Percentiles rank a stretch among this genome's conserved stretches.
Conservation (phyloP, 2,888 invertebrate genomes). For the Aleiodes leptofemur region DNA sequence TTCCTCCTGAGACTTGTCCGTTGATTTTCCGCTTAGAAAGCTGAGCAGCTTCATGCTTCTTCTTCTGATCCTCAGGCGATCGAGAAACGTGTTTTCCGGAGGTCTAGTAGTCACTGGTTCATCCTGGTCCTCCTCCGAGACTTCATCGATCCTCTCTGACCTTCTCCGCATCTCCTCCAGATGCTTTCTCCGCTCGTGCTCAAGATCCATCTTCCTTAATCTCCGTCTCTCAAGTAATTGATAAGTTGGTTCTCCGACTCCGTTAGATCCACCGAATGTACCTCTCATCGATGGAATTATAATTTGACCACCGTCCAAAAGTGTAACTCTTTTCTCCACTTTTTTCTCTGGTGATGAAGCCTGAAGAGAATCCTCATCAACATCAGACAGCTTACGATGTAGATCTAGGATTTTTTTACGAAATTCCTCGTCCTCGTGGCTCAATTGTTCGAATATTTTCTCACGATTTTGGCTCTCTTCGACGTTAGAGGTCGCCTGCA, state of each 20-base stretch:
- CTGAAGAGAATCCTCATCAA: slow-evolving; percentile 50
- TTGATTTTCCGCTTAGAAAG: slow-evolving; percentile 68
- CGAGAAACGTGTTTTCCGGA: slow-evolving; percentile 65
- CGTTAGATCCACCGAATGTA: slow-evolving; percentile 17
- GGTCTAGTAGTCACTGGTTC: slow-evolving; percentile 58
- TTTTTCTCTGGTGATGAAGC: slow-evolving; percentile 31
- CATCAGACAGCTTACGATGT: slow-evolving; percentile 65
- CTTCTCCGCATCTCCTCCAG: slow-evolving; percentile 64
- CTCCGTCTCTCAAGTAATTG: slow-evolving; percentile 48
- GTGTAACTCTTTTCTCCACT: slow-evolving; percentile 23
- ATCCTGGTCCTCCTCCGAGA: slow-evolving; percentile 58
- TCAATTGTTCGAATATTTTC: slow-evolving; percentile 66
- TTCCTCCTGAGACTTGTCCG: slow-evolving; percentile 69
- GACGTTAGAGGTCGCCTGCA: slow-evolving; percentile 63
- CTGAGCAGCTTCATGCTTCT: slow-evolving; percentile 69
- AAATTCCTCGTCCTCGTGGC: slow-evolving; percentile 71
- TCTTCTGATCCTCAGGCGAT: slow-evolving; percentile 65
- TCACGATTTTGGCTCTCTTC: slow-evolving; percentile 63
- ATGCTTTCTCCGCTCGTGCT: slow-evolving; percentile 60
- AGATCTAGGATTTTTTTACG: slow-evolving; percentile 71
- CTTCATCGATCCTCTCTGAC: slow-evolving; percentile 62
- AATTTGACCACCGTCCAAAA: slow-evolving; percentile 27
- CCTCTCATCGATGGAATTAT: slow-evolving; percentile 30
- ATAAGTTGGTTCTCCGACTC: slow-evolving; percentile 11
- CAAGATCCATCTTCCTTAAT: slow-evolving; percentile 56